Base-by-base conservation (phyloP, 2,888 invertebrate species). In the Neoaliturus tenellus region DNA sequence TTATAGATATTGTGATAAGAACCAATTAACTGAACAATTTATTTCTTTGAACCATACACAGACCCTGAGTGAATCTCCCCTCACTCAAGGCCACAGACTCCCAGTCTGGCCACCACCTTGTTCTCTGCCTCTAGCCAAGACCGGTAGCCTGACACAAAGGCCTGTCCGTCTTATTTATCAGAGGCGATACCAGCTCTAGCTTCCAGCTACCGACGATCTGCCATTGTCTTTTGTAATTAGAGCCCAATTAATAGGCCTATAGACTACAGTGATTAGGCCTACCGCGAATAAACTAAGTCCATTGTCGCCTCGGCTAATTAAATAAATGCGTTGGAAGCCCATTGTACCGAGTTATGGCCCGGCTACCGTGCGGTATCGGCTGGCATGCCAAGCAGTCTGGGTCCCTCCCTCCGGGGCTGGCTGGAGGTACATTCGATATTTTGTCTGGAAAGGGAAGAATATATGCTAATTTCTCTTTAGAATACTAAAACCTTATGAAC, bases 201-300 rank as follows among this genome's bases (percentile, higher is more conserved):
- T 23, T 48, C 25, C 73, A 44, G 69, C 48, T 78, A 78, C 78
- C 78, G 78, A 8, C 55, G 44, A 78, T 48, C 55, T 14, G 35
- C 78, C 55, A 78, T 78, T 78, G 78, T 78, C 78, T 78, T 28
- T 14, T 44, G 78, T 78, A 78, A 78, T 78, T 78, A 78, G 78
- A 78, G 51, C 55, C 78, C 78, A 78, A 75, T 78, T 78, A 78
- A 78, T 78, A 78, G 78, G 78, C 78, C 78, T 55, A 55, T 51
- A 55, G 33, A 55, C n/a, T 14, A 14, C 55, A 12, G 48, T 55
- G 78, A 78, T 78, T 78, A 55, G 78, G 55, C 35, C 55, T 51
- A 35, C 55, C 31, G 55, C 31, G 55, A 78, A 78, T 55, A 55
- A 78, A 78, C 78, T 78, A 33, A n/a, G 33, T 35, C 78, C 73